phyloP scores from a whole-genome alignment of 2,888 invertebrate genomes.

The Lasioglossum zephyrum region DNA sequence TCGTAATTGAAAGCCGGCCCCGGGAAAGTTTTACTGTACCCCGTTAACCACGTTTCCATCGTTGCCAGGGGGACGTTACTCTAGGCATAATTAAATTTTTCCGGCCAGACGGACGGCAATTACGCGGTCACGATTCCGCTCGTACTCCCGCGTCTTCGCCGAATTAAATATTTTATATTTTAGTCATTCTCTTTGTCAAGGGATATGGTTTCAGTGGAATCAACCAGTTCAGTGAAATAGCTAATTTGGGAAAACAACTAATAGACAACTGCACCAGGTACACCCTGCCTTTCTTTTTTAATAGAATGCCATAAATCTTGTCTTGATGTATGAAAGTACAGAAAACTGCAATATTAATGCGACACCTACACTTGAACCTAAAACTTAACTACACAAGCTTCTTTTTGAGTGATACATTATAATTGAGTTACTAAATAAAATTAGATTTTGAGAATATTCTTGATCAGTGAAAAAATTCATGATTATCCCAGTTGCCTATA shows the following conservation, averaged over 20 bases:
- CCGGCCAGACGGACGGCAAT: conserved; percentile 41
- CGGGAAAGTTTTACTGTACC: conserved; percentile 46
- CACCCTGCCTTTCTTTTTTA: no score
- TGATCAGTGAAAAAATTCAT: background rate
- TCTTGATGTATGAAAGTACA: no score
- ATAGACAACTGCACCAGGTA: no score
- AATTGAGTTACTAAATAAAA: background rate
- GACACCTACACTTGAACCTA: no score
- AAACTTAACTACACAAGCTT: background rate
- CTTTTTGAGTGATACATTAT: background rate
- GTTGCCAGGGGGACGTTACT: conserved; percentile 19
- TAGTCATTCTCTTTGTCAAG: background rate
- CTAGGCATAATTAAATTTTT: conserved; percentile 56
- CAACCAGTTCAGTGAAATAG: no score
- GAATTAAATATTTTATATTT: background rate
- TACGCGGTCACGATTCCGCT: conserved; percentile 28
- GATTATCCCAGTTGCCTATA: background rate
- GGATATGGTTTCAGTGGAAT: no score
- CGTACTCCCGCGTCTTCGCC: background rate
- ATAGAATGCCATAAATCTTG: no score
- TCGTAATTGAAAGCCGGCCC: conserved; percentile 49
- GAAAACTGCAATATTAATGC: no score
- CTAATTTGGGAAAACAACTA: no score
- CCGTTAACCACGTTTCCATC: conserved; percentile 41
- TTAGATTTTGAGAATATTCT: background rate